Evolutionary conservation across 2,797 vertebrate genomes (phyloP).

Genomic region (Enteromius fasciolatus): DNA sequence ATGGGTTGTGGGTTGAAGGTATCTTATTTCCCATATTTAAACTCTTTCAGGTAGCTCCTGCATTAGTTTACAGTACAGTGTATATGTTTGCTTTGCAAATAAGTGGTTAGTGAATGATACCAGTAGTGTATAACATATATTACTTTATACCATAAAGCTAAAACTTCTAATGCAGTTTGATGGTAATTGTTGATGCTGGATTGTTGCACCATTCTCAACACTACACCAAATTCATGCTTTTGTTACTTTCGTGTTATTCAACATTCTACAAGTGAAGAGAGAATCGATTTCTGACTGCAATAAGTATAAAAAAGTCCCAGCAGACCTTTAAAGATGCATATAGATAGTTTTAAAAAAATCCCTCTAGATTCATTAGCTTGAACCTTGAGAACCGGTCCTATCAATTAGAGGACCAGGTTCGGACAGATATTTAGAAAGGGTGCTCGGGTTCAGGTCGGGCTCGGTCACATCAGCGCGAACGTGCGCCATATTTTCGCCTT

Average conservation of each 20-base stretch:
- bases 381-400: background rate
- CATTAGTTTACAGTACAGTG: background rate
- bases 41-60: background rate
- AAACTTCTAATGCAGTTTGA: background rate
- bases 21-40: background rate
- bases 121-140: background rate
- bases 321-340: background rate
- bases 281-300: background rate
- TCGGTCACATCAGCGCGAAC: too few species aligned
- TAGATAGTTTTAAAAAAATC: background rate
- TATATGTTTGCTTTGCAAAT: background rate
- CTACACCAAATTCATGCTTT: background rate
- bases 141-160: too few species aligned
- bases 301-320: background rate
- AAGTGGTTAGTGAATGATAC: background rate
- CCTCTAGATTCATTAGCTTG: slow-evolving; percentile 9
- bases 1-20: background rate
- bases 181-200: background rate
- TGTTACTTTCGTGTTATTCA: background rate
- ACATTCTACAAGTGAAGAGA: background rate
- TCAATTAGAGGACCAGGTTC: too few species aligned
- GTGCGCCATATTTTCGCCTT: too few species aligned
- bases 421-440: too few species aligned
- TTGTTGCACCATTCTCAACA: background rate
- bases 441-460: too few species aligned